Percentiles rank a stretch among this genome's conserved stretches.
Evolutionary conservation across 2,888 invertebrate species (phyloP).

Genomic region (Drosophila robusta): DNA sequence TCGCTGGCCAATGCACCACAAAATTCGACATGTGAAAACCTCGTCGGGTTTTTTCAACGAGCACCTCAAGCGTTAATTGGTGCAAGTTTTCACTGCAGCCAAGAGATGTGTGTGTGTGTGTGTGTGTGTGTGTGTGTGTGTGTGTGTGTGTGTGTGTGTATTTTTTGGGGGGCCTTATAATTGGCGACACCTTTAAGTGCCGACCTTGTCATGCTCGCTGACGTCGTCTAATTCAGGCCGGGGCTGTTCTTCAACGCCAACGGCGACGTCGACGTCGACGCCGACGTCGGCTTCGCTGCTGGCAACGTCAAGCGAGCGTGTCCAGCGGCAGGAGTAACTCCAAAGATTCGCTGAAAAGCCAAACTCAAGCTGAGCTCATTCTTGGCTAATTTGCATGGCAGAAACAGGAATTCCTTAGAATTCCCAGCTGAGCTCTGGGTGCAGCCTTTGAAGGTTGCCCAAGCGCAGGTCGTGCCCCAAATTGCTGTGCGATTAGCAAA

Average conservation of each 20-base stretch:
- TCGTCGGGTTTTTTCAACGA: not conserved
- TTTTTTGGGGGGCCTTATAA: constrained; percentile 47
- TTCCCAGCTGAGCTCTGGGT: constrained; percentile 21
- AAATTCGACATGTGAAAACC: not conserved
- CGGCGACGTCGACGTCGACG: constrained; percentile 8
- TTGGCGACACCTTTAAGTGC: constrained; percentile 78
- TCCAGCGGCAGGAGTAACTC: constrained; percentile 33
- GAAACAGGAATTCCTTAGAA: constrained; percentile 65
- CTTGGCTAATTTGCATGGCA: constrained; percentile 55
- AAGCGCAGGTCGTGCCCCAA: constrained; percentile 14
- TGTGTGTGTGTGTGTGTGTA: constrained; percentile 3
- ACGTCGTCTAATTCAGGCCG: constrained; percentile 79
- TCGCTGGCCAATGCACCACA: constrained; percentile 53
- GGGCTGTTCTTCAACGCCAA: constrained; percentile 71
- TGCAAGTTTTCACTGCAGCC: constrained; percentile 72
- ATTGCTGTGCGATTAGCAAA: constrained; percentile 19
- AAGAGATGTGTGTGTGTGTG: constrained; percentile 10
- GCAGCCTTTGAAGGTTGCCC: constrained; percentile 39
- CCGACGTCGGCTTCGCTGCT: constrained; percentile 12
- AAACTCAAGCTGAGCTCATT: constrained; percentile 59
- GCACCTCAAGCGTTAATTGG: constrained; percentile 73
- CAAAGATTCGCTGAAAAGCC: constrained; percentile 23
- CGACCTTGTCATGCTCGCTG: constrained; percentile 81
- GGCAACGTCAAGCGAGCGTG: constrained; percentile 37
- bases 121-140: not conserved